Conservation (phyloP, 2,797 vertebrate species). For the Natrix natrix region DNA sequence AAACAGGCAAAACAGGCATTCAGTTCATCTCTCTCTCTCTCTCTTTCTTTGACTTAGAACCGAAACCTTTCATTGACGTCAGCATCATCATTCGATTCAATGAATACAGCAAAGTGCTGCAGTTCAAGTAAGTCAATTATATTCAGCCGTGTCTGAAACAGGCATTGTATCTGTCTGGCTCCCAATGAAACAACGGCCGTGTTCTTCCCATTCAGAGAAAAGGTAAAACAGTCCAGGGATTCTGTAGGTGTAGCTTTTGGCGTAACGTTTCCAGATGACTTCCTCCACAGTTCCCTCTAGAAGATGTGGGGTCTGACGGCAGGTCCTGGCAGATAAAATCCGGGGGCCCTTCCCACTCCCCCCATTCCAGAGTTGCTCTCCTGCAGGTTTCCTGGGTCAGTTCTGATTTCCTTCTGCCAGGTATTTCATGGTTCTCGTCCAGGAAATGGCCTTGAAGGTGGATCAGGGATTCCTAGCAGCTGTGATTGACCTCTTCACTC, state of each 20-base stretch:
- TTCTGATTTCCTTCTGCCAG: constrained; percentile 63
- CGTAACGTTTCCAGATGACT: background rate
- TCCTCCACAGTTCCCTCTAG: background rate
- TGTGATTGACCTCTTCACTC: constrained; percentile 80
- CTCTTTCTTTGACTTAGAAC: constrained; percentile 75
- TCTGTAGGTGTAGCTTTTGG: background rate
- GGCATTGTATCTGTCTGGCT: background rate
- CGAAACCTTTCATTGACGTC: constrained; percentile 93
- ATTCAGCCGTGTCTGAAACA: background rate
- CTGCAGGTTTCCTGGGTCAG: no score
- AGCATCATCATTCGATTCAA: constrained; percentile 95
- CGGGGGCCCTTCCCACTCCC: background rate
- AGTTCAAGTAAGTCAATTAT: constrained; percentile 88
- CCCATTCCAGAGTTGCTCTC: background rate
- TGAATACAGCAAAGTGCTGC: constrained; percentile 90
- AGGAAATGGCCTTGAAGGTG: constrained; percentile 96
- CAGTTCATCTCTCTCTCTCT: background rate
- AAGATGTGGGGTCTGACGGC: background rate
- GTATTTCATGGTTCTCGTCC: constrained; percentile 98
- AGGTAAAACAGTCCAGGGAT: background rate
- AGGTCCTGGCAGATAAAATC: background rate
- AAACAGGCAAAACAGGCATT: background rate
- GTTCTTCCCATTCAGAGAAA: background rate
- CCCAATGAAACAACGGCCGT: background rate
- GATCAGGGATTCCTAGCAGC: constrained; percentile 93